Base-by-base conservation (phyloP, 2,797 vertebrate species). In the Cossypha caffra region DNA sequence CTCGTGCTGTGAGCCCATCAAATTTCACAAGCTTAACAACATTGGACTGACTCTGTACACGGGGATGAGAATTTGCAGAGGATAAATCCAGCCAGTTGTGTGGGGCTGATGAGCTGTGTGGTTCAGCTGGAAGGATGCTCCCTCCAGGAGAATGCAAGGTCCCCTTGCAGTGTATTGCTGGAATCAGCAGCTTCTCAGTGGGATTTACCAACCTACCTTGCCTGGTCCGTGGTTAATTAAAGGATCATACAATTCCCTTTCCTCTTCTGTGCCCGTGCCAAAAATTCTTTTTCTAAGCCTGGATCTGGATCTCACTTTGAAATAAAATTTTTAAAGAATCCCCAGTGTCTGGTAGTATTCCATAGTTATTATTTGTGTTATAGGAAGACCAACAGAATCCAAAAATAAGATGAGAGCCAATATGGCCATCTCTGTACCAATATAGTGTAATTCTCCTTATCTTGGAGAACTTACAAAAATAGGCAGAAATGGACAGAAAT, bases 1-100 rank as follows among this genome's bases (percentile, higher is more conserved):
- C 87, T 93, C 74, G 28, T 94, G 93, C 91, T 96, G 95, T 47
- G 95, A 95, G 94, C 94, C 93, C 95, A 96, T 95, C 91, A 95
- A 86, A 81, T 94, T 91, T 95, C 95, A 94, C 79, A 93, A 93
- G 91, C 85, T 88, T 86, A 86, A 86, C 95, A 94, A 66, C 82
- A 25, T 4, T 24, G 85, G 82, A 18, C 75, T 52, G 73, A 33
- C 38, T 67, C 76, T 73, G 40, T 45, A 63, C 82, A 57, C 8
- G 81, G 48, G 83, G 90, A 92, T 71, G 90, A 58, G 80, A 93
- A 42, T 76, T 43, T 89, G 86, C 95, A 94, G 92, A 61, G 94
- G 90, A 89, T 92, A 93, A 96, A 89, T 74, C 95, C 68, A 40
- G 67, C 29, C 35, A 59, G 69, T 48, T 57, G 9, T 37, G 48